These are phyloP conservation scores for Sialis fuliginosa DNA, from an alignment of 2,888 invertebrate species.

Conservation along the genomic window DNA sequence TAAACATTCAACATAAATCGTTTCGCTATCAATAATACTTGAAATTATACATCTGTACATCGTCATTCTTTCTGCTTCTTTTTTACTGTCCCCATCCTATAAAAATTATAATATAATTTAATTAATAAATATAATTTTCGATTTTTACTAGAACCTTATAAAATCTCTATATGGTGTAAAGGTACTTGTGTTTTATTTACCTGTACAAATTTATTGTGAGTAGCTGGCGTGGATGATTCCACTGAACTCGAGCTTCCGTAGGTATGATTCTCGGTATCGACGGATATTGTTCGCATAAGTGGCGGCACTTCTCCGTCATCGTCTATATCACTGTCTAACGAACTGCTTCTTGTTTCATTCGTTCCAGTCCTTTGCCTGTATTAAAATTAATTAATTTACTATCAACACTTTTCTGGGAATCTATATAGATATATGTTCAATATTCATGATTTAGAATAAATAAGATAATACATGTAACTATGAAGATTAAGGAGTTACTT, in stretches of 20 bases:
- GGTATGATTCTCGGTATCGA: constrained; percentile 32
- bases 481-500: no score
- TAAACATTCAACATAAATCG: constrained; percentile 75
- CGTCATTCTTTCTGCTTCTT: constrained; percentile 59
- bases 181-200: not conserved
- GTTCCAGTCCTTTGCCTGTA: constrained; percentile 11
- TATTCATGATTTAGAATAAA: not conserved
- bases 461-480: no score
- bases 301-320: constrained; percentile 27
- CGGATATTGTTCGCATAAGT: constrained; percentile 39
- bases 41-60: constrained; percentile 79
- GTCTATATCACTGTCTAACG: constrained; percentile 30
- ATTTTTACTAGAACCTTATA: no score
- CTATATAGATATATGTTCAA: not conserved
- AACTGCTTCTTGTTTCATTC: constrained; percentile 28
- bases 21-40: constrained; percentile 83
- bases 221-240: constrained; percentile 30
- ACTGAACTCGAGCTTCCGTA: constrained; percentile 28
- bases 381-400: not conserved
- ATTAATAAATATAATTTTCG: no score
- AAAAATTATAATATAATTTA: no score
- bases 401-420: not conserved
- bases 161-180: no score
- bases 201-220: constrained; percentile 22
- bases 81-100: constrained; percentile 32